Percentiles rank a stretch among this genome's conserved stretches.
These are phyloP conservation scores for Chrysemys picta DNA, from an alignment of 2,113 vertebrate species.

Conservation along the genomic window DNA sequence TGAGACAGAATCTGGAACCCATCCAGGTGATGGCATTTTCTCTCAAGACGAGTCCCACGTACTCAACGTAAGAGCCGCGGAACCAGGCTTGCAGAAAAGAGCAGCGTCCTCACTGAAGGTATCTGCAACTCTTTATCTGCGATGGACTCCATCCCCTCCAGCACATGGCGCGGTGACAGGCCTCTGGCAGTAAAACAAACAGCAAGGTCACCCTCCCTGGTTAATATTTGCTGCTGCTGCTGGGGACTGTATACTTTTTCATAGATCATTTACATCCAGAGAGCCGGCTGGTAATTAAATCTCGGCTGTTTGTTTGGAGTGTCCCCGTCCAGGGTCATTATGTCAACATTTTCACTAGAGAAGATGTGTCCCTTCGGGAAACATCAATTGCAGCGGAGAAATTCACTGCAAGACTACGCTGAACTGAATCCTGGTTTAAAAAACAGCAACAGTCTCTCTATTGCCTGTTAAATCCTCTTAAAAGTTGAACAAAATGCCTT, in stretches of 20 bases:
- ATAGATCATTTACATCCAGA: conserved; percentile 73
- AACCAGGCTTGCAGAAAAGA: background rate
- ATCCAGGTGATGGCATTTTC: background rate
- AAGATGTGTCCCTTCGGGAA: conserved; percentile 74
- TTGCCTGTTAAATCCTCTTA: background rate
- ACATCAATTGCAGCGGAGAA: conserved; percentile 60
- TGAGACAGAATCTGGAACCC: background rate
- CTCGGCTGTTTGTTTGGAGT: conserved; percentile 74
- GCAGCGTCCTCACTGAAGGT: background rate
- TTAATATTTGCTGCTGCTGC: conserved; percentile 75
- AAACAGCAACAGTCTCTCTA: background rate
- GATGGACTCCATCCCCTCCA: conserved; percentile 38
- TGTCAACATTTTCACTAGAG: conserved; percentile 80
- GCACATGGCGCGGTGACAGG: conserved; percentile 60
- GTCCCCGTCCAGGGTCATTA: conserved; percentile 67
- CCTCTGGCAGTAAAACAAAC: conserved; percentile 73
- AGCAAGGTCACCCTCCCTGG: conserved; percentile 65
- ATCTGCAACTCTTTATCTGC: conserved; percentile 35
- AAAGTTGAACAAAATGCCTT: background rate
- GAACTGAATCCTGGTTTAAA: conserved; percentile 59
- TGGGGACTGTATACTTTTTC: conserved; percentile 68
- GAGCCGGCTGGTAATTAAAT: conserved; percentile 75
- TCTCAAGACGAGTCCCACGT: background rate
- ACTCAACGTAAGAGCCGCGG: background rate
- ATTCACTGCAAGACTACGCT: conserved; percentile 50